Evolutionary conservation across 2,797 vertebrate genomes (phyloP).

Genomic region (Spatula versicolor): DNA sequence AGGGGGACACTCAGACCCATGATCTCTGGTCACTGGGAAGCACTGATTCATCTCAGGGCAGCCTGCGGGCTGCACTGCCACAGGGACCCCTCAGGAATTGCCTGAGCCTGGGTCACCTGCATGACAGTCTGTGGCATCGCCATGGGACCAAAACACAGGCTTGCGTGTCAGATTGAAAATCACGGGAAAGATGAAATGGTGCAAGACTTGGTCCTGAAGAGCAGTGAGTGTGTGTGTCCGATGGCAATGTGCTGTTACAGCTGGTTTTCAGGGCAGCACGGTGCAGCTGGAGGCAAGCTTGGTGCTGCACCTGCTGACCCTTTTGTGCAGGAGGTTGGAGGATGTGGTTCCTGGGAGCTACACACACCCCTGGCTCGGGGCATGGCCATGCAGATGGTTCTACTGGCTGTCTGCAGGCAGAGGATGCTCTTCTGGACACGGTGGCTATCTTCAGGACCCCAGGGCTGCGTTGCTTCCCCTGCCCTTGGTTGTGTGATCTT

Average conservation of each 20-base stretch:
- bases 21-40: not conserved
- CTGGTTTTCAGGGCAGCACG: not conserved
- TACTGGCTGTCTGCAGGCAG: not conserved
- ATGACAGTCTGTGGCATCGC: fast-evolving
- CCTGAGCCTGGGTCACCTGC: not conserved
- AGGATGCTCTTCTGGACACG: not conserved
- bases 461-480: not conserved
- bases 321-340: not conserved
- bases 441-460: too few relatives aligned
- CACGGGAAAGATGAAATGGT: not conserved
- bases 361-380: fast-evolving
- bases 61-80: fast-evolving
- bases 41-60: not conserved
- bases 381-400: not conserved
- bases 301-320: not conserved
- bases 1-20: not conserved
- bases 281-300: not conserved
- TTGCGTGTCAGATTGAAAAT: not conserved
- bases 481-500: not conserved
- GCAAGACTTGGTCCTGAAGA: not conserved
- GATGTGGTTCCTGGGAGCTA: not conserved
- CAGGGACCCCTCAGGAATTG: not conserved
- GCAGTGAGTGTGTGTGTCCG: not conserved
- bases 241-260: not conserved
- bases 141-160: not conserved